phyloP scores from a whole-genome alignment of 1,140 invertebrate species.

The Copidosoma floridanum region DNA sequence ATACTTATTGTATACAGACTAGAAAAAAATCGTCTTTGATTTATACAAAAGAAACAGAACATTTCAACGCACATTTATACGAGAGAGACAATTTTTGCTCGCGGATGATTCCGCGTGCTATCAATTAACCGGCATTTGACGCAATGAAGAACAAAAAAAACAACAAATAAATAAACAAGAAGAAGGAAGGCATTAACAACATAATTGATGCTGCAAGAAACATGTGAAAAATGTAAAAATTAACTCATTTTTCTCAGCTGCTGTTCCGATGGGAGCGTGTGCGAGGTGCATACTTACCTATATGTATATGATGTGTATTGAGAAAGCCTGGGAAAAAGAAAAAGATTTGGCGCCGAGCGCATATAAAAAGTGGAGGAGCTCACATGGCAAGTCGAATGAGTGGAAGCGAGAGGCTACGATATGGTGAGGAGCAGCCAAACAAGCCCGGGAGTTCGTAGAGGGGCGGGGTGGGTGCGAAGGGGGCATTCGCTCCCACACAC shows the following conservation, averaged over 20 bases:
- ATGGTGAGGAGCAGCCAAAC: constrained; percentile 25
- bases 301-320: no score
- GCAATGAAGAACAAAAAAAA: not conserved
- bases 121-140: not conserved
- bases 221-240: constrained; percentile 23
- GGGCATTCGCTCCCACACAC: constrained; percentile 29
- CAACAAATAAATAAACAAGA: not conserved
- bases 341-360: constrained; percentile 31
- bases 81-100: no score
- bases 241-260: constrained; percentile 29
- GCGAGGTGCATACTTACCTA: no score
- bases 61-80: no score
- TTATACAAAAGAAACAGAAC: no score
- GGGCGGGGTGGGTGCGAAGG: constrained; percentile 34
- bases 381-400: constrained; percentile 1
- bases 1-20: no score
- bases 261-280: not conserved
- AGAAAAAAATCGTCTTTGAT: no score
- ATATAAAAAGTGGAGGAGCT: constrained; percentile 23
- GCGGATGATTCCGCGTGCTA: no score
- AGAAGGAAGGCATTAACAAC: constrained; percentile 3
- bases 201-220: constrained; percentile 14
- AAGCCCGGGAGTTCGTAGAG: constrained; percentile 46
- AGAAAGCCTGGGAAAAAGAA: constrained; percentile 30
- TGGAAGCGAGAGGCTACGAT: not conserved